A percentile compares a stretch with the other conserved stretches of the same genome.
Conservation (phyloP, 2,797 vertebrate species). For the Anguilla obscura region DNA sequence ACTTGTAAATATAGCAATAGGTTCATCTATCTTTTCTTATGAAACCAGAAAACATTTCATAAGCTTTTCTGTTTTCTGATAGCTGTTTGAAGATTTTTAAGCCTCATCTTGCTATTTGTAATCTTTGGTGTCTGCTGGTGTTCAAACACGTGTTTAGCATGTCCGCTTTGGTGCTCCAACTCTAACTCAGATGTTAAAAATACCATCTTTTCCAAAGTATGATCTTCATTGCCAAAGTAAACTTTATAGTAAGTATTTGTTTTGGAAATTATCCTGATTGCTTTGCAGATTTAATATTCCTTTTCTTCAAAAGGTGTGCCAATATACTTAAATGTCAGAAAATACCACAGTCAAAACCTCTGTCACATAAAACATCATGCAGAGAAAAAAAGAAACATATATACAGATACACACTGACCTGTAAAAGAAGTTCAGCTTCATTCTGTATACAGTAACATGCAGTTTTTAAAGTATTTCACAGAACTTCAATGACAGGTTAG, state of each 20-base stretch:
- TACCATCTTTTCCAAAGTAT: slow-evolving; percentile 80
- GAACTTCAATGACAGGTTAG: not conserved
- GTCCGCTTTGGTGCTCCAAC: slow-evolving; percentile 64
- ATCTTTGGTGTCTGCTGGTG: slow-evolving; percentile 46
- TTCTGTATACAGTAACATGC: not conserved
- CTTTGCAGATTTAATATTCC: slow-evolving; percentile 77
- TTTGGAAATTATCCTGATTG: slow-evolving; percentile 87
- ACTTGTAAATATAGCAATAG: too few relatives aligned
- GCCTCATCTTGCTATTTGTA: slow-evolving; percentile 34
- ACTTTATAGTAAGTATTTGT: slow-evolving; percentile 79
- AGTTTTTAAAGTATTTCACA: not conserved
- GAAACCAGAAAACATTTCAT: not conserved
- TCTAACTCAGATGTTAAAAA: slow-evolving; percentile 73
- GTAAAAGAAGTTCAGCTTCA: not conserved
- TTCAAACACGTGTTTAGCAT: slow-evolving; percentile 64
- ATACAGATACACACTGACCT: slow-evolving; percentile 43
- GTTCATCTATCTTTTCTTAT: not conserved
- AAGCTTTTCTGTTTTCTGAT: not conserved
- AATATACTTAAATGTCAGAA: slow-evolving; percentile 81
- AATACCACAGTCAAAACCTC: slow-evolving; percentile 82
- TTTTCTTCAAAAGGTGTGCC: slow-evolving; percentile 68
- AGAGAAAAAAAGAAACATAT: slow-evolving; percentile 45
- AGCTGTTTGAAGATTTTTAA: not conserved
- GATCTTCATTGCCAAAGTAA: slow-evolving; percentile 79
- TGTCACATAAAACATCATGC: not conserved